Evolutionary conservation across 2,113 vertebrate genomes (phyloP), one percentile per base, ranked within the genome.

Genomic region (Scolopax mira): DNA sequence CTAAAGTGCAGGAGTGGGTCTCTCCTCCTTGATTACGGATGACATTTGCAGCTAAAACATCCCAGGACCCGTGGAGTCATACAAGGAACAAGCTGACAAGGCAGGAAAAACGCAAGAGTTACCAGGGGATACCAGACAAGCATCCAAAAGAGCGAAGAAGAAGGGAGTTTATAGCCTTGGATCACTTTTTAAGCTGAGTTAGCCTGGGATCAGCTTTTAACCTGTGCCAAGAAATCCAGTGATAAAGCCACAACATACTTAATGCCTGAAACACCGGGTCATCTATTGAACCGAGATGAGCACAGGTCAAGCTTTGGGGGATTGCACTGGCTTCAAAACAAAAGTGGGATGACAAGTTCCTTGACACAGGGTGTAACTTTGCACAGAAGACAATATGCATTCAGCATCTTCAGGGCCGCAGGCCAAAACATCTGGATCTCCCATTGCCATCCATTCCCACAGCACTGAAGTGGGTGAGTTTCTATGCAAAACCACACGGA

Each of bases 1-100:
- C 22, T 11, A 4, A 39, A 41, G 73, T 0, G 18, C 5, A 39
- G 0, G 3, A 65, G 73, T 12, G 19, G 10, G 18, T 69, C 31
- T 30, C 62, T 80, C 2, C 46, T 39, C 51, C 88, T 71, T 33
- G 60, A 2, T 18, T 52, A 11, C 0, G 18, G 74, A 14, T 49
- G 74, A 19, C 35, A 42, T 18, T 25, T 60, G 39, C 55, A 55
- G 51, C 65, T 57, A 44, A 80, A 84, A 15, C 8, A 25, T 27
- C 55, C 64, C 2, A 1, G 9, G 31, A 52, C 7, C 41, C 37
- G 79, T 1, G 13, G 37, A 74, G 22, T 15, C 27, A 48, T 11
- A 39, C 24, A 4, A 1, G 41, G 48, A 67, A 42, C 21, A 23
- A 33, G 55, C 57, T 62, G 85, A 9, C 23, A 6, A 11, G 64